Base-by-base conservation (phyloP, 2,888 invertebrate genomes). In the Alcis repandata region DNA sequence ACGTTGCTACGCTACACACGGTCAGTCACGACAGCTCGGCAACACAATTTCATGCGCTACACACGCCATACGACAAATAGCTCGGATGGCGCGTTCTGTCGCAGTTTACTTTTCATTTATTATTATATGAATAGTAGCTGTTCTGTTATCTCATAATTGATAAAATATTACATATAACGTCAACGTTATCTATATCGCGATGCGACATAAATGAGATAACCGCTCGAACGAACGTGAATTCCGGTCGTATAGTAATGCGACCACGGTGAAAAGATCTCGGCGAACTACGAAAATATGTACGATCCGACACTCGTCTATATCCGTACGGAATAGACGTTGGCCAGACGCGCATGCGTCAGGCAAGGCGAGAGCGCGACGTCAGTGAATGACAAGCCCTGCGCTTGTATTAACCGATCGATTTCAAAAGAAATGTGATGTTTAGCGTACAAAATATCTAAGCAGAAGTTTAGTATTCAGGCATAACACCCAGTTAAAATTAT, bases 271-370 rank as follows among this genome's bases (percentile, higher is more conserved):
- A 88, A 90, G 89, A 84, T 83, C 85, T 80, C 78, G 67, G 76
- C 74, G 76, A 77, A 80, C 82, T 88, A 89, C 78, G 85, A 88
- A 87, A 86, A 86, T 85, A 86, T 83, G 81, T 86, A 83, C 78
- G 84, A 83, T 81, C 86, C 80, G 85, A 84, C 82, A 82, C 78
- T 86, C 90, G 86, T 88, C 86, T 91, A 83, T 86, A 91, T 85
- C 83, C 85, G 90, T 88, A 83, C 84, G 89, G 87, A 82, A 88
- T 91, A 92, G 90, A 92, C 90, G 86, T 86, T 86, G 83, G 84
- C 87, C 88, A 92, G 91, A 91, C 92, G 91, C 92, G 92, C 92
- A 92, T 92, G 92, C 92, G 92, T 91, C 86, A 89, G 84, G 79
- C 80, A 76, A 75, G 71, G 79, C 83, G 77, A 80, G 78, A 83